A percentile compares a stretch with the other conserved stretches of the same genome.
Conservation (phyloP, 2,888 invertebrate genomes). For the Diplazon laetatorius region DNA sequence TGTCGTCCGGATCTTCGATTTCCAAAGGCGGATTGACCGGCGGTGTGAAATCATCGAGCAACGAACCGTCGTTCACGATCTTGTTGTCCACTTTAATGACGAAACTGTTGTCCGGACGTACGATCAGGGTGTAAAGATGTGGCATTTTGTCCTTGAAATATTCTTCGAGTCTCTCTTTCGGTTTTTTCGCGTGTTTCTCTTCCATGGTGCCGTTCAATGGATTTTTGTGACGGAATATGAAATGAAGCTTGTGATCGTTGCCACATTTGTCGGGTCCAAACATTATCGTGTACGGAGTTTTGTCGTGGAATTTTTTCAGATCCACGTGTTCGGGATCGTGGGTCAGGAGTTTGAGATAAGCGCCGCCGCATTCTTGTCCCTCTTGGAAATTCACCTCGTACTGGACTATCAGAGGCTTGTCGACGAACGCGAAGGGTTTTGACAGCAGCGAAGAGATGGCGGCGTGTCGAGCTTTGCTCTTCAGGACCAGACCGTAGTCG, state of each 20-base stretch:
- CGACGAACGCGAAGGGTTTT: conserved; percentile 91
- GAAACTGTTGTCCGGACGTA: conserved; percentile 91
- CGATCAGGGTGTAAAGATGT: conserved; percentile 91
- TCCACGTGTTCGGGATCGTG: conserved; percentile 88
- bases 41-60: conserved; percentile 95
- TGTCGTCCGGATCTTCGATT: conserved; percentile 95
- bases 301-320: conserved; percentile 94
- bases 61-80: conserved; percentile 92
- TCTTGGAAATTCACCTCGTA: conserved; percentile 97
- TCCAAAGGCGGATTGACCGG: conserved; percentile 97
- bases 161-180: conserved; percentile 92
- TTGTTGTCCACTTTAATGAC: conserved; percentile 92
- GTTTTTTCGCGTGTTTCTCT: conserved; percentile 98
- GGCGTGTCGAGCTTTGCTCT: conserved; percentile 98
- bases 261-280: conserved; percentile 99
- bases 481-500: conserved; percentile 94
- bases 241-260: conserved; percentile 93
- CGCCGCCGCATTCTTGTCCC: conserved; percentile 99
- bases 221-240: conserved; percentile 97
- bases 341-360: conserved; percentile 96
- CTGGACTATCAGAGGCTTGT: conserved; percentile 94
- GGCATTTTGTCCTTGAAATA: conserved; percentile 96
- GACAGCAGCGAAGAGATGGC: conserved; percentile 92
- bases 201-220: conserved; percentile 94
- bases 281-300: conserved; percentile 99